Evolutionary conservation across 2,113 vertebrate species (phyloP), one percentile per base, ranked within the genome.

Genomic region (Pavo muticus): DNA sequence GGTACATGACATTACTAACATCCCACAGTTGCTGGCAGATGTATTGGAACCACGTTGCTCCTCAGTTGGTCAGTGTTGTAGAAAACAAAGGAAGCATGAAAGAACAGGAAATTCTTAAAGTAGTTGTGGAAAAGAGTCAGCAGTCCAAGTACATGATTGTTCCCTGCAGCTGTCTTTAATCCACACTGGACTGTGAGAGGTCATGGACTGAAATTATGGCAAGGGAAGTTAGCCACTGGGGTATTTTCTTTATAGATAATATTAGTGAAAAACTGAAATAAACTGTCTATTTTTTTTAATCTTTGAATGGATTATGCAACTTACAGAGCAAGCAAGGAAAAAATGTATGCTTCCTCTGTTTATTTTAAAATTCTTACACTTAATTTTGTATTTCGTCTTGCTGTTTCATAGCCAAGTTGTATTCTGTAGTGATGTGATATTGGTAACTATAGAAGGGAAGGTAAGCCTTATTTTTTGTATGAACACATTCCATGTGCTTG

Each of bases 1-100:
- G 57, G 1, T 9, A 1, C 20, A 18, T 15, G 60, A 0, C 35
- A 30, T 12, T 16, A n/a, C 25, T 27, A 44, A 27, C 7, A 24
- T n/a, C 64, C 24, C 40, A 14, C n/a, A 29, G 57, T 35, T 78
- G 56, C 47, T 60, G 68, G 37, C 40, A 70, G 3, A 40, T 48
- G 2, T 20, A 18, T 12, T 5, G 10, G 76, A 84, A 15, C 25
- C 35, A 11, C 37, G 0, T 54, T 3, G 5, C 35, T 92, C 47
- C 29, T 74, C 50, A 63, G 5, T 0, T 11, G 67, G 50, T 1
- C 3, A 4, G 6, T 11, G 8, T 25, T 54, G 30, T 25, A 64
- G 52, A 64, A 87, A 85, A 81, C 6, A 44, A 48, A 30, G 9
- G 32, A 76, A 84, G 23, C 5, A 3, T 48, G 45, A 61, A 87